Base-by-base conservation (phyloP, 92 coral and sea anemone species). In the Ricordea florida region DNA sequence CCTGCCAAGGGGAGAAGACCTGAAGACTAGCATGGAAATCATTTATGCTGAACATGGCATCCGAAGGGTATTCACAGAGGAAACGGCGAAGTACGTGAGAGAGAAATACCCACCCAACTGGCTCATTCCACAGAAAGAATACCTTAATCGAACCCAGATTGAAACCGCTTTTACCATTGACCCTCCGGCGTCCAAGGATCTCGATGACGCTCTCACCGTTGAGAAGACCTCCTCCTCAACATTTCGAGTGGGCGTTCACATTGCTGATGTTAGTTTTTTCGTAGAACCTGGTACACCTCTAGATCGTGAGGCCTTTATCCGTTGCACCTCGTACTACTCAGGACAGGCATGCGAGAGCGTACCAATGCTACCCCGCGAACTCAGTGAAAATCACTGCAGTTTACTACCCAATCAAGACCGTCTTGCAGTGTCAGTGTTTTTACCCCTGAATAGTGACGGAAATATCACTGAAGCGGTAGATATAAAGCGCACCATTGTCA, bases 261-360 rank as follows among this genome's bases (percentile, higher is more conserved):
- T 94, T 78, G 94, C 97, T 21, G 98, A 94, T 72, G 98, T 91
- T 10, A 80, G 97, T 25, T 94, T 73, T 64, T 92, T 91, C 43
- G 94, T 94, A 6, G 59, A 48, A 57, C 91, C 93, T 25, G 72
- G 68, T 16, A 82, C 81, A 14, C 56, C 72, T 4, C 51, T 94
- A 3, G 98, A 94, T 53, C 50, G 62, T 1, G 96, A 94, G 30
- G 98, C 98, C 4, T 33, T 65, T 35, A 50, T 62, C 29, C 93
- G 98, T 38, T 87, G 93, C 45, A 89, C 90, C 0, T 73, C 97
- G n/a, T 88, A 88, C 70, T 94, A 94, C 73, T 91, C 94, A 0
- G 85, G 59, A 3, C 72, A 46, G 20, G 84, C 74, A 0, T 77
- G 74, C 22, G 82, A 75, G 30, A 72, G 29, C 25, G 61, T 89